Percentiles rank a stretch among this genome's conserved stretches.
phyloP scores from a whole-genome alignment of 2,797 vertebrate genomes.

The Trachops cirrhosus region DNA sequence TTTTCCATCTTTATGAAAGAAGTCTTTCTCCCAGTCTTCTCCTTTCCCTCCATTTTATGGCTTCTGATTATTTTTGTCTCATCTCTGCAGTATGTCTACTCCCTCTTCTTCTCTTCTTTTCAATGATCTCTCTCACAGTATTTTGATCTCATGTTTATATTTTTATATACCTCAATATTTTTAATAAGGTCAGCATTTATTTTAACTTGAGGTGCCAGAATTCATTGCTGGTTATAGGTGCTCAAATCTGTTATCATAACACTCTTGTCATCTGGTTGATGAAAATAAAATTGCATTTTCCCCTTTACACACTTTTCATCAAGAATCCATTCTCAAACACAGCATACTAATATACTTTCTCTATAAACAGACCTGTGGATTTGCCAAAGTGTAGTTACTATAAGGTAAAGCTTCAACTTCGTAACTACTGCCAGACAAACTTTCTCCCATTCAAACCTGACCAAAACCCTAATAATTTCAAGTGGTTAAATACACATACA shows the following conservation, averaged over 20 bases:
- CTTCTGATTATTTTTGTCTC: not conserved
- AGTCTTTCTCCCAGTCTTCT: not conserved
- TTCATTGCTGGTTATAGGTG: not conserved
- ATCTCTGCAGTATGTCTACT: not conserved
- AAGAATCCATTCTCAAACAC: not conserved
- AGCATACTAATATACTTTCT: not conserved
- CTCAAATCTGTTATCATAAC: not conserved
- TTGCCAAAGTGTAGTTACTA: not conserved
- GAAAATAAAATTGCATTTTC: slow-evolving; percentile 48
- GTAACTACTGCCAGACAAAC: not conserved
- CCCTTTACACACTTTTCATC: not conserved
- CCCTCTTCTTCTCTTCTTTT: not conserved
- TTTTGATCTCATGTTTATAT: not conserved
- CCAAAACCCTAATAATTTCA: not conserved
- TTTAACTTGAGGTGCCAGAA: not conserved
- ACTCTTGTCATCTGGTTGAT: slow-evolving; percentile 35
- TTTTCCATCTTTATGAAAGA: not conserved
- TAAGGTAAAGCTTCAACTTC: not conserved
- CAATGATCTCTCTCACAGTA: not conserved
- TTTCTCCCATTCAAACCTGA: not conserved
- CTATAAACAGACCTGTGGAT: not conserved
- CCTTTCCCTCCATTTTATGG: not conserved
- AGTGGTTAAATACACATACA: not conserved
- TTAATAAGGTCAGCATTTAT: not conserved
- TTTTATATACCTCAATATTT: not conserved